Base-by-base conservation (phyloP, 2,888 invertebrate species). In the Calameuta idolon region DNA sequence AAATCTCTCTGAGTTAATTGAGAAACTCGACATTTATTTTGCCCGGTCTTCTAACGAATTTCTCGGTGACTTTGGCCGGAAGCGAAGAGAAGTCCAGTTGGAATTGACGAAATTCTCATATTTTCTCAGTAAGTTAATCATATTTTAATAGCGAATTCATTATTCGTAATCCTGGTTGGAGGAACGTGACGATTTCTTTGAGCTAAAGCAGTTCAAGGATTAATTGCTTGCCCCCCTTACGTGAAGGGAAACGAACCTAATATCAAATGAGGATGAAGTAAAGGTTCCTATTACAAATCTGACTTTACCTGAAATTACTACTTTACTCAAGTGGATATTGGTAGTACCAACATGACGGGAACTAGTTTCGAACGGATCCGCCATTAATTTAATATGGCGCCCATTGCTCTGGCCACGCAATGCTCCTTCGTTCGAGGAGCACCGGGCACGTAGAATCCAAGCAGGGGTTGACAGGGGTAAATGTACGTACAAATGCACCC, bases 401-500 rank as follows among this genome's bases (percentile, higher is more conserved):
- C 30, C 74, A 35, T 30, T n/a, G 37, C 75, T 15, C 74, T 33
- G 23, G 73, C 71, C 33, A 77, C 77, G 35, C 69, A 75, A n/a
- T 75, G 73, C 69, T 76, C 76, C 68, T 76, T 74, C 12, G 89
- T 81, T 82, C 83, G 69, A 89, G 86, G 83, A 79, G 84, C 83
- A 83, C 82, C 83, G 85, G 83, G 84, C 81, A 81, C 82, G 35
- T 74, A 74, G 74, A 34, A 74, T 55, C n/a, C 74, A 37, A 74
- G 74, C 83, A 79, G 85, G 83, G 83, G 84, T 81, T 78, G 75
- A 87, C 84, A 86, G 85, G 87, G 87, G 87, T 87, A 87, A 89
- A 88, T 87, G 89, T 88, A 87, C 88, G 87, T 88, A 89, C 89
- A 85, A 89, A 87, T 88, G 87, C 87, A 89, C 87, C 89, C 88